Evolutionary conservation across 1,140 invertebrate species (phyloP).

Genomic region (Charaxes varanes): DNA sequence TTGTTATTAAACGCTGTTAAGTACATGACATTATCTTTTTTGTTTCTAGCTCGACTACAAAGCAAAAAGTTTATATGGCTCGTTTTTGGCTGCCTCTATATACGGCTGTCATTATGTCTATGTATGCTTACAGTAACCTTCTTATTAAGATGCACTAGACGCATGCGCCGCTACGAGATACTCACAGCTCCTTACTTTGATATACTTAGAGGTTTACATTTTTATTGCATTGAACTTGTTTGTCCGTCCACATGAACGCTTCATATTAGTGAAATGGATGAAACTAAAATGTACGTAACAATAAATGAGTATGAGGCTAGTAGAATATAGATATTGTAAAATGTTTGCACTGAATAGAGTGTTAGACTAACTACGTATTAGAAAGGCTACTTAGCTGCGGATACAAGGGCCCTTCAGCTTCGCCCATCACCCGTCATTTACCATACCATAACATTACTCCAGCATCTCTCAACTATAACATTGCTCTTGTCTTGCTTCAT

Average conservation of each 20-base stretch:
- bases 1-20: constrained; percentile 40
- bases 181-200: constrained; percentile 27
- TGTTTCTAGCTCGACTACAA: constrained; percentile 70
- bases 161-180: constrained; percentile 43
- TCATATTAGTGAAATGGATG: constrained; percentile 24
- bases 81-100: constrained; percentile 71
- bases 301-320: constrained; percentile 15
- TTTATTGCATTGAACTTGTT: constrained; percentile 35
- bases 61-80: constrained; percentile 72
- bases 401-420: constrained; percentile 17
- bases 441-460: no score
- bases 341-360: constrained; percentile 23
- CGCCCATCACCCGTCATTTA: no score
- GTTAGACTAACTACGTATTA: constrained; percentile 11
- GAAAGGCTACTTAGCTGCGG: constrained; percentile 10
- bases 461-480: constrained; percentile 8
- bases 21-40: constrained; percentile 58
- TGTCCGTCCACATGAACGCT: constrained; percentile 54
- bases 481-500: constrained; percentile 28
- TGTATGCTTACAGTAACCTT: constrained; percentile 67
- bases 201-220: constrained; percentile 16
- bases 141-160: constrained; percentile 49
- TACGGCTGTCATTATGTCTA: constrained; percentile 70
- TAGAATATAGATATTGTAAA: constrained; percentile 13
- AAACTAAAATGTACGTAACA: constrained; percentile 11